Percentiles rank a stretch among this genome's conserved stretches.
Evolutionary conservation across 2,113 vertebrate species (phyloP).

Genomic region (Pyrgilauda ruficollis): DNA sequence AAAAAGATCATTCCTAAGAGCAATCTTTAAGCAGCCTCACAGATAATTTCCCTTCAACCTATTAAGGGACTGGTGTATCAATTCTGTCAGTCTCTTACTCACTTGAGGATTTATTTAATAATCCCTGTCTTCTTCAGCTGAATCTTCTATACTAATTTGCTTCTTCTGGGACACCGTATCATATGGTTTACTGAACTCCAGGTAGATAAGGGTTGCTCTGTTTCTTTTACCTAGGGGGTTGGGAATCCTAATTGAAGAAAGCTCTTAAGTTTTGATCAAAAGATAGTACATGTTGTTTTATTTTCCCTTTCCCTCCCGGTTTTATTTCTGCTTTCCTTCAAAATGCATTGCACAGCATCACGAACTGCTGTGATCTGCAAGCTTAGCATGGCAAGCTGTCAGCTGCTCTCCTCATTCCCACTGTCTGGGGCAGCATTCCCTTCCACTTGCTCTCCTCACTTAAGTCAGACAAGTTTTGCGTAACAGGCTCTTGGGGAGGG

Average conservation of each 20-base stretch:
- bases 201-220: not conserved
- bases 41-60: not conserved
- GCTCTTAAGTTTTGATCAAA: not conserved
- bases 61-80: not conserved
- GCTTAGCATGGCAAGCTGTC: slow-evolving; percentile 2
- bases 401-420: slow-evolving; percentile 20
- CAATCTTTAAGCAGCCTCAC: not conserved
- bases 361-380: not conserved
- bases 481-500: not conserved
- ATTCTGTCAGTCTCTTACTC: not conserved
- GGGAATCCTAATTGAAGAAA: not conserved
- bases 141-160: not conserved
- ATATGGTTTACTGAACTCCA: not conserved
- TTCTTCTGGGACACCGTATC: not conserved
- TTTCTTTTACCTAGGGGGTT: not conserved
- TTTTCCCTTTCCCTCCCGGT: not conserved
- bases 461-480: slow-evolving; percentile 6
- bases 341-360: not conserved
- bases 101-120: not conserved
- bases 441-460: slow-evolving; percentile 34
- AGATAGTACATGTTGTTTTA: not conserved
- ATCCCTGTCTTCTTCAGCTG: not conserved
- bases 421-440: not conserved
- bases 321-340: slow-evolving; percentile 28
- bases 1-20: slow-evolving; percentile 8